Base-by-base conservation (phyloP, 1,140 invertebrate species). In the Leucophenga varia region DNA sequence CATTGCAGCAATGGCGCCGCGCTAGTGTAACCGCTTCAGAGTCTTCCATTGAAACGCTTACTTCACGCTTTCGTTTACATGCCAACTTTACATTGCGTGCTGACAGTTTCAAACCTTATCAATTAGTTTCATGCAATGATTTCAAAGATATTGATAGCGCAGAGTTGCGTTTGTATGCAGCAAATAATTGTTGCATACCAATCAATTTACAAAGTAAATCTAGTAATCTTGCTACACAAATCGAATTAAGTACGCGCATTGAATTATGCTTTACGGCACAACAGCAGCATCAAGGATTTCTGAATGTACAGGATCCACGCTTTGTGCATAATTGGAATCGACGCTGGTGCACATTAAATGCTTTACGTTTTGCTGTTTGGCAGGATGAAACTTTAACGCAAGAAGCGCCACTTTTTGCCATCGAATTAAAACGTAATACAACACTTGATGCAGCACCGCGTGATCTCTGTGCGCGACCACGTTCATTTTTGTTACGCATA, bases 61-160 rank as follows among this genome's bases (percentile, higher is more conserved):
- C 60, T 1, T 74, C 71, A 0, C 64, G 71, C 2, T 74, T 74
- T 43, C 57, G 71, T 5, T 38, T 74, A n/a, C 68, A 74, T 14
- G 71, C 59, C 6, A 57, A 59, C 0, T 74, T 74, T 10, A 49
- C 20, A 2, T 10, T 74, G 1, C 40, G 22, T 2, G 46, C 71
- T 5, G 19, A 17, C 3, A 51, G 64, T 20, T 43, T 74, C 41
- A 36, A 46, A 1, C 71, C 71, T 8, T 74, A 56, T 30, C 50
- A 70, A 9, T 39, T 65, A 39, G 59, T 71, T 7, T 17, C 20
- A 9, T 51, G 30, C 14, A n/a, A n/a, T n/a, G n/a, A n/a, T n/a
- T n/a, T n/a, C n/a, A n/a, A n/a, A n/a, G n/a, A n/a, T n/a, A n/a
- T n/a, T n/a, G n/a, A n/a, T n/a, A n/a, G n/a, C n/a, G n/a, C n/a